Base-by-base conservation (phyloP, 1,140 invertebrate species). In the Eurosta solidaginis region DNA sequence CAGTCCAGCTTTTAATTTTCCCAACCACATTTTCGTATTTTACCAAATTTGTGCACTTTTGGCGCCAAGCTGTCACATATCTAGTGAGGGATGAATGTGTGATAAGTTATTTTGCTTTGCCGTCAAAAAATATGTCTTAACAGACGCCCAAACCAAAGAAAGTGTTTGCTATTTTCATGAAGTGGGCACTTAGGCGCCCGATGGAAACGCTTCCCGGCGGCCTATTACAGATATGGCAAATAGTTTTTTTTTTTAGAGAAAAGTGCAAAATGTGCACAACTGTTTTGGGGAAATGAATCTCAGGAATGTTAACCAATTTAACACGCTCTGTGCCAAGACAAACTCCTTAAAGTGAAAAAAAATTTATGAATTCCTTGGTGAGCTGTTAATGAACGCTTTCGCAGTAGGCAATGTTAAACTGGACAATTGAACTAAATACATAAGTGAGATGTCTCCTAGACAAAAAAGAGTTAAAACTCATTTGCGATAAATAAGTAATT, bases 401-500 rank as follows among this genome's bases (percentile, higher is more conserved):
- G 6, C 14, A 68, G 59, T 33, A 7, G 20, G 59, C 12, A 20
- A 68, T 68, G 33, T 10, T 36, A 22, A 59, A 59, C n/a, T 3
- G 1, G 7, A 6, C 14, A 14, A 59, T 4, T 33, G 14, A 33
- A 29, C 0, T 14, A 14, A 2, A 10, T 54, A 17, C 7, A n/a
- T 27, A 29, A 27, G 22, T 29, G 52, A 12, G n/a, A n/a, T n/a
- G n/a, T n/a, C n/a, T n/a, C n/a, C n/a, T 49, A 17, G 4, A 49
- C n/a, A 49, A 49, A 49, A 49, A 33, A 17, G 22, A 17, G 22
- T 22, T n/a, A 40, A 40, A 68, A 42, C n/a, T 68, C 10, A 68
- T 68, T 68, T 68, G 59, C 12, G 14, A 68, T n/a, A 68, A 40
- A 68, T 68, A 68, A 68, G 59, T 68, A 68, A 68, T 68, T 68